These are phyloP conservation scores for Catharus bicknelli DNA, from an alignment of 2,113 vertebrate species.

Conservation along the genomic window DNA sequence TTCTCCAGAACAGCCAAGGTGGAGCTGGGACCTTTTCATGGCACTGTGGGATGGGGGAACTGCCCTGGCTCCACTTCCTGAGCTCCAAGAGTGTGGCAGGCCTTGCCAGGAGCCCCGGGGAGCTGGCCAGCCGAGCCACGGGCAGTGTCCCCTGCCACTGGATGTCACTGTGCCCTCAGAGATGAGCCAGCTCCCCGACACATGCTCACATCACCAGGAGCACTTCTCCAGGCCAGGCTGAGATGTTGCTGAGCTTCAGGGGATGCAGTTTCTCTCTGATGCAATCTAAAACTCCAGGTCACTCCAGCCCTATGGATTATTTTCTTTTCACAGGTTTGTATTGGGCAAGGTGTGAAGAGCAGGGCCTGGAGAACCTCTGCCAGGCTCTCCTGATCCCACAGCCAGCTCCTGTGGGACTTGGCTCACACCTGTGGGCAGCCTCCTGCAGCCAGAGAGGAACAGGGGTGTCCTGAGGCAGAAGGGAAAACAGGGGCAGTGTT, in stretches of 20 bases:
- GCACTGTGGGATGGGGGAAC: not conserved
- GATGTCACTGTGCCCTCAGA: not conserved
- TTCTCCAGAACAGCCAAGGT: not conserved
- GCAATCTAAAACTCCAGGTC: not conserved
- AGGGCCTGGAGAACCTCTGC: not conserved
- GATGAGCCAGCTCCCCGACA: not conserved
- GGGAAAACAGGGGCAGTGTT: not conserved
- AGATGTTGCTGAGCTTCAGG: not conserved
- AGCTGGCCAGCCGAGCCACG: not conserved
- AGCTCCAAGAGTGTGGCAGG: not conserved
- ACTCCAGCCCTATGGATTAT: not conserved
- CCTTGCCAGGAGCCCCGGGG: not conserved
- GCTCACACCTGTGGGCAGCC: not conserved
- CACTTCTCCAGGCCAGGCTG: not conserved
- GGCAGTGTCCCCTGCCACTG: not conserved
- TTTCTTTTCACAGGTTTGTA: not conserved
- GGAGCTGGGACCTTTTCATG: no score
- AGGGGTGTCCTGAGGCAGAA: not conserved
- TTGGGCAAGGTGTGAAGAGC: not conserved
- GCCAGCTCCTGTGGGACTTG: not conserved
- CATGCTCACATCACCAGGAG: fast-evolving
- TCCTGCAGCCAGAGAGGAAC: not conserved
- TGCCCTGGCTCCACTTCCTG: not conserved
- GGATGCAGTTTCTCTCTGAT: fast-evolving
- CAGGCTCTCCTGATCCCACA: not conserved